A percentile compares a stretch with the other conserved stretches of the same genome.
Conservation (phyloP, 2,888 invertebrate species). For the Heliconius sara region DNA sequence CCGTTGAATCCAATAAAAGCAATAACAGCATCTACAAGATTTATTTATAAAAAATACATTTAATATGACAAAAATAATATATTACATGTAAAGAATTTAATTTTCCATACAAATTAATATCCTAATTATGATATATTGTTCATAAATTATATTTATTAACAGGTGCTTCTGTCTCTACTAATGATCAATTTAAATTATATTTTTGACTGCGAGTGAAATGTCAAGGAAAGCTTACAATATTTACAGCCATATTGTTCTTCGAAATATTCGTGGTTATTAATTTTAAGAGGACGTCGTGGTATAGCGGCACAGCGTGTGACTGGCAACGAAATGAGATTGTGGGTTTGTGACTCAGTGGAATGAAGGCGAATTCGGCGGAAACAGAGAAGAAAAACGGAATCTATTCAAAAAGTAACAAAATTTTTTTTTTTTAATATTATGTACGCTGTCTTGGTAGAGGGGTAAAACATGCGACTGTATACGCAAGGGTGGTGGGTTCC, state of each 20-base stretch:
- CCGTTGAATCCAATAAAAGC: neutral
- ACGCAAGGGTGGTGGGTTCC: no score
- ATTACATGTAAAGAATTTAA: neutral
- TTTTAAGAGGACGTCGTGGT: neutral
- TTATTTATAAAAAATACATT: neutral
- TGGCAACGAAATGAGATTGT: neutral
- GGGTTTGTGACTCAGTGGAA: neutral
- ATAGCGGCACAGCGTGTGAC: neutral
- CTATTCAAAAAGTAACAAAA: no score
- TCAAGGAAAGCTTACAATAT: constrained; percentile 18
- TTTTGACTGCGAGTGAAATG: constrained; percentile 1
- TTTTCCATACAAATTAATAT: constrained; percentile 5
- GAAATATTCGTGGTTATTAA: neutral
- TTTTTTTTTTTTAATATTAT: no score
- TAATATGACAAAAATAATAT: neutral
- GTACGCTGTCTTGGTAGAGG: no score
- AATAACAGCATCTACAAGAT: neutral
- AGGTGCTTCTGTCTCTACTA: constrained; percentile 13
- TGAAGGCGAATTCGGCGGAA: neutral
- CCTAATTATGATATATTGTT: constrained; percentile 18
- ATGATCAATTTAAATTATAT: constrained; percentile 8
- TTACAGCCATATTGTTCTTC: constrained; percentile 11
- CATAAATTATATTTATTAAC: constrained; percentile 5
- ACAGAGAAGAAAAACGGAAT: no score
- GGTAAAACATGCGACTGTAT: no score